Conservation (phyloP, 2,888 invertebrate species). For the Apoderus coryli region DNA sequence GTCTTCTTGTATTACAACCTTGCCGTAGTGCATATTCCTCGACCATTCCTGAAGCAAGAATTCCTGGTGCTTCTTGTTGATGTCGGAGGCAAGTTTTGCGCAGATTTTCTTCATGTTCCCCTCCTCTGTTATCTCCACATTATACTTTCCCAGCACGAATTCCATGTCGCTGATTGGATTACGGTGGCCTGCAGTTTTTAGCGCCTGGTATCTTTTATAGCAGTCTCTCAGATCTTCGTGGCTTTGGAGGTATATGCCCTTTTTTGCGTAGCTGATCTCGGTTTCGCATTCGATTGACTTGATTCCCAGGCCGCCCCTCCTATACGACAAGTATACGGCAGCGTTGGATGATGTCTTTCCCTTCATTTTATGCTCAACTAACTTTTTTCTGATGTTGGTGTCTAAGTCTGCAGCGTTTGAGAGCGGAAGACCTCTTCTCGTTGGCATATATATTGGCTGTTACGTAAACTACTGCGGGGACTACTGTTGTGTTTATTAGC, state of each 20-base stretch:
- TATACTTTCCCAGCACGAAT: constrained; percentile 8
- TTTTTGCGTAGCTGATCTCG: constrained; percentile 8
- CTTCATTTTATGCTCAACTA: constrained; percentile 9
- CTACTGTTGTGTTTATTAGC: constrained; percentile 8
- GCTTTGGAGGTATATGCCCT: constrained; percentile 10
- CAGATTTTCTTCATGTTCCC: constrained; percentile 5
- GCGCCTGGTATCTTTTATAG: constrained; percentile 7
- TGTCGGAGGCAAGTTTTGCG: neutral
- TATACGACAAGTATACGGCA: too few species aligned
- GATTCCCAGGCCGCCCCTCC: constrained; percentile 10
- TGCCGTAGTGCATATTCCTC: constrained; percentile 15
- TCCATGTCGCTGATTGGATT: constrained; percentile 10
- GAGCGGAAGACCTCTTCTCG: constrained; percentile 10
- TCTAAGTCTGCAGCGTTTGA: constrained; percentile 7
- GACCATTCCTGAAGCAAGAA: constrained; percentile 10
- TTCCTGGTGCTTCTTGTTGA: constrained; percentile 1
- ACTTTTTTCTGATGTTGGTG: constrained; percentile 5
- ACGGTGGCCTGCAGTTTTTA: constrained; percentile 10
- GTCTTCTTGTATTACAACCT: constrained; percentile 8
- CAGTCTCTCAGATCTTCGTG: constrained; percentile 8
- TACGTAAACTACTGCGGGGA: constrained; percentile 8
- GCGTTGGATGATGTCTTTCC: constrained; percentile 11
- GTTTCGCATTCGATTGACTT: constrained; percentile 9
- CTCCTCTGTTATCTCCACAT: constrained; percentile 3
- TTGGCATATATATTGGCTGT: constrained; percentile 8